phyloP scores from a whole-genome alignment of 2,888 invertebrate species.

The Drosophila fungiperda region DNA sequence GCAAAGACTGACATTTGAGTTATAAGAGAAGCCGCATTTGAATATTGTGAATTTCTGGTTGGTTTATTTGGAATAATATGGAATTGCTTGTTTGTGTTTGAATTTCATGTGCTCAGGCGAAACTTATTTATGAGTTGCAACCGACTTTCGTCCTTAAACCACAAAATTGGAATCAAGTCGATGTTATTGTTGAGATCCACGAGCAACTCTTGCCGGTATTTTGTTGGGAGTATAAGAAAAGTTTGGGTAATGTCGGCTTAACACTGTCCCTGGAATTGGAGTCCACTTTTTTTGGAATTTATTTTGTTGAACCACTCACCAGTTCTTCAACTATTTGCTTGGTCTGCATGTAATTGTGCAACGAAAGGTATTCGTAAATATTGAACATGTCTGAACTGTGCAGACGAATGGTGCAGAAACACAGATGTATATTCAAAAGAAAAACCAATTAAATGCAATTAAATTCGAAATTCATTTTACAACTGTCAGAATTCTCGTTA shows the following conservation, averaged over 20 bases:
- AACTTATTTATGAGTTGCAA: neutral
- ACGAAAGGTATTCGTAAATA: neutral
- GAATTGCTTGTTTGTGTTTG: constrained; percentile 1
- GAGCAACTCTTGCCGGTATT: neutral
- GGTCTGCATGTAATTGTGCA: neutral
- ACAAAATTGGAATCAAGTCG: neutral
- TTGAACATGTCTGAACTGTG: neutral
- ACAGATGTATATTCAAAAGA: constrained; percentile 10
- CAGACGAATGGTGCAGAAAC: neutral
- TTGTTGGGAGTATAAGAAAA: neutral
- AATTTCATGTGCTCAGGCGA: neutral
- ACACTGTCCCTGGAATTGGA: neutral
- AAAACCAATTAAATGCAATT: constrained; percentile 25
- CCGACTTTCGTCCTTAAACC: neutral
- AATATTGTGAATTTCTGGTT: constrained; percentile 1
- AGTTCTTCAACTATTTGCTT: neutral
- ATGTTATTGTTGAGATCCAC: neutral
- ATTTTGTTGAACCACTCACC: neutral
- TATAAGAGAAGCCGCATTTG: constrained; percentile 18
- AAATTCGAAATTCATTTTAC: constrained; percentile 33
- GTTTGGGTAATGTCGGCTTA: neutral
- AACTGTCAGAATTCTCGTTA: constrained; percentile 4
- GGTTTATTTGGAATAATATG: constrained; percentile 12
- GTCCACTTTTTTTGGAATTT: neutral
- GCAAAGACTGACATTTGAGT: neutral